Conservation (phyloP, 2,888 invertebrate species). For the Cephus pygmeus region DNA sequence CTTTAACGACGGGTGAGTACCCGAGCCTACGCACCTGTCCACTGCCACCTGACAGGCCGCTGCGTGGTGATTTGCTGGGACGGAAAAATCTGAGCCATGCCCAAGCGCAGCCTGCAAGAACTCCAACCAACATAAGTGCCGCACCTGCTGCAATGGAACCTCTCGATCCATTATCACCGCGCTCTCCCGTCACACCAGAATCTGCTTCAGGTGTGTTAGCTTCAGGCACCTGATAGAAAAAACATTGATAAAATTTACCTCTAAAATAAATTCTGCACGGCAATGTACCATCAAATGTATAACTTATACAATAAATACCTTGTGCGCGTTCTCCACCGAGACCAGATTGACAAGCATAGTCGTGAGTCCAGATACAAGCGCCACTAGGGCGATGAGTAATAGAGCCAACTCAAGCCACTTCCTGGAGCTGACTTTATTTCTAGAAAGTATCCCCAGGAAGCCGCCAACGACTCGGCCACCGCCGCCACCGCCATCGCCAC, state of each 20-base stretch:
- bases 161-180: constrained; percentile 38
- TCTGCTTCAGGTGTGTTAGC: too few species aligned
- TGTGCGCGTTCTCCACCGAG: constrained; percentile 32
- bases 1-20: neutral
- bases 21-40: constrained; percentile 57
- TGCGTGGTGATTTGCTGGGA: constrained; percentile 57
- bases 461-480: constrained; percentile 50
- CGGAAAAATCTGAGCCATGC: constrained; percentile 57
- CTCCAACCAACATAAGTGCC: constrained; percentile 54
- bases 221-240: neutral
- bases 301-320: constrained; percentile 13
- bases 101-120: constrained; percentile 53
- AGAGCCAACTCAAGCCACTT: constrained; percentile 62
- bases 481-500: constrained; percentile 48
- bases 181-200: constrained; percentile 20
- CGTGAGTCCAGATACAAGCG: constrained; percentile 56
- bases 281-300: too few species aligned
- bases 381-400: constrained; percentile 54
- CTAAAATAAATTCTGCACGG: too few species aligned
- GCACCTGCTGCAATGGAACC: constrained; percentile 56
- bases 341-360: constrained; percentile 55
- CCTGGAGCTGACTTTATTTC: constrained; percentile 60
- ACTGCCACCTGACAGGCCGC: constrained; percentile 54
- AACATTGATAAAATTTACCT: neutral
- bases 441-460: constrained; percentile 57